Evolutionary conservation across 2,888 invertebrate genomes (phyloP).

Genomic region (Eilema griseolum): DNA sequence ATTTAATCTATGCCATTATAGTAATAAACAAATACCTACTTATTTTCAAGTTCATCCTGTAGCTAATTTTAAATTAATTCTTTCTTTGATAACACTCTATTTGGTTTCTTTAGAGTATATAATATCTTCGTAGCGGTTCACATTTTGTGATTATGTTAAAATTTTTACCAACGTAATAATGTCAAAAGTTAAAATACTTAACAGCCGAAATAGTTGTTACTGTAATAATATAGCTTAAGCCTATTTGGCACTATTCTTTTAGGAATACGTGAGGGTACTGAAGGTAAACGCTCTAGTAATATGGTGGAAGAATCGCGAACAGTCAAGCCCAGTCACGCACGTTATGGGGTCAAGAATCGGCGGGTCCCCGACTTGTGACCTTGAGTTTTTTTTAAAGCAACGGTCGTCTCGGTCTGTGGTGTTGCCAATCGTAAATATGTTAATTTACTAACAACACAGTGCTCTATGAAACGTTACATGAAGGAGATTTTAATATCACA

Average conservation of each 20-base stretch:
- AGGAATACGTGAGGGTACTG: slow-evolving; percentile 50
- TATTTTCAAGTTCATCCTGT: background rate
- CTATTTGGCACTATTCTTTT: slow-evolving; percentile 26
- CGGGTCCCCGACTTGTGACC: slow-evolving; percentile 78
- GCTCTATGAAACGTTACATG: slow-evolving; percentile 24
- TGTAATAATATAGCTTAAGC: slow-evolving; percentile 8
- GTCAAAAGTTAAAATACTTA: background rate
- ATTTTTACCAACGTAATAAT: too few relatives aligned
- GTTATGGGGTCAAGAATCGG: slow-evolving; percentile 80
- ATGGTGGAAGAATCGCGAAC: slow-evolving; percentile 53
- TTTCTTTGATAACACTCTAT: background rate
- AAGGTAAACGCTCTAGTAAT: slow-evolving; percentile 60
- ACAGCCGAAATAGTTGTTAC: background rate
- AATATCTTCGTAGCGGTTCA: too few relatives aligned
- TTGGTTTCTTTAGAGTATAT: background rate
- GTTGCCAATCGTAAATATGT: slow-evolving; percentile 46
- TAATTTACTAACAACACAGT: slow-evolving; percentile 28
- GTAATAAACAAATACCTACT: background rate
- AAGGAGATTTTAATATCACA: slow-evolving; percentile 19
- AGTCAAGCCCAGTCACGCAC: slow-evolving; percentile 56
- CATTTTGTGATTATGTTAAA: too few relatives aligned
- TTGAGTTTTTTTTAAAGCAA: slow-evolving; percentile 75
- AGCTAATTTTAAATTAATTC: background rate
- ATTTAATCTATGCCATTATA: background rate
- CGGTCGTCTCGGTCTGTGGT: slow-evolving; percentile 56